Percentiles rank a stretch among this genome's conserved stretches.
Evolutionary conservation across 2,113 vertebrate genomes (phyloP).

Genomic region (Phasianus colchicus): DNA sequence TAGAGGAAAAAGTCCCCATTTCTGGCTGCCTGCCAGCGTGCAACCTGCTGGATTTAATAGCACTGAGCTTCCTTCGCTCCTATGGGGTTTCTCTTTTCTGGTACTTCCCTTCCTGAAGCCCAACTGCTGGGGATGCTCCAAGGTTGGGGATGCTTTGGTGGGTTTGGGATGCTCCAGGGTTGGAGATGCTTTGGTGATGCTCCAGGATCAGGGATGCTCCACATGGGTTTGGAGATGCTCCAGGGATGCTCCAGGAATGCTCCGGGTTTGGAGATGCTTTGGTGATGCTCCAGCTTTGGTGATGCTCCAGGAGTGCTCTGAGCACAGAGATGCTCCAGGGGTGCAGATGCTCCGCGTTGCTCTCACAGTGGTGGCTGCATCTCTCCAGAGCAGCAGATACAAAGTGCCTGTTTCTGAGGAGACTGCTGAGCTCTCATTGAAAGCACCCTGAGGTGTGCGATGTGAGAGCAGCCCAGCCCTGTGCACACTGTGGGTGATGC

Average conservation of each 20-base stretch:
- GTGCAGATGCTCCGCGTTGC: rapidly evolving
- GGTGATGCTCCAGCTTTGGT: too few relatives aligned
- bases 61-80: neutral
- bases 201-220: too few relatives aligned
- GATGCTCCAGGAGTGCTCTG: too few relatives aligned
- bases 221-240: neutral
- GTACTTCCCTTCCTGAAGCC: neutral
- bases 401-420: rapidly evolving
- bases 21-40: rapidly evolving
- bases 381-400: rapidly evolving
- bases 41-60: rapidly evolving
- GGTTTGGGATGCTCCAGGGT: too few relatives aligned
- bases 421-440: neutral
- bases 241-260: too few relatives aligned
- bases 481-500: too few relatives aligned
- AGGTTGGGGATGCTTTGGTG: neutral
- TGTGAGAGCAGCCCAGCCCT: neutral
- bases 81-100: neutral
- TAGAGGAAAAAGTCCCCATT: neutral
- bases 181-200: too few relatives aligned
- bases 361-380: rapidly evolving
- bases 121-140: neutral
- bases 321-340: neutral
- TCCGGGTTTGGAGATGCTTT: rapidly evolving
- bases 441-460: neutral